A percentile compares a stretch with the other conserved stretches of the same genome.
These are phyloP conservation scores for Idaea dimidiata DNA, from an alignment of 2,888 invertebrate species.

Conservation along the genomic window DNA sequence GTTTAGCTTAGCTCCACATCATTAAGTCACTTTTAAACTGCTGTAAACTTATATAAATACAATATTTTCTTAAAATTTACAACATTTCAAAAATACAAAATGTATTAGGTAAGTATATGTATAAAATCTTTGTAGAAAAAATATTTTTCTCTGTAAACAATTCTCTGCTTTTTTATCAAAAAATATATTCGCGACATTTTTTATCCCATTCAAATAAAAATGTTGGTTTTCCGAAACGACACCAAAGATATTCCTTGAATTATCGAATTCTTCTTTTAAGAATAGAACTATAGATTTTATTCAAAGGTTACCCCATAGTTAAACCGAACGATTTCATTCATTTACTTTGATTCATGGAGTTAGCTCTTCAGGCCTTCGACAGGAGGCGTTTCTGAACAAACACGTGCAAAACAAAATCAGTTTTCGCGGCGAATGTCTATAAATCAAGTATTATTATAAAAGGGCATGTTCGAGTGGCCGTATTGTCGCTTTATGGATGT, in stretches of 20 bases:
- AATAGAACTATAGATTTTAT: constrained; percentile 14
- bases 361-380: constrained; percentile 32
- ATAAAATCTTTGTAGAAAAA: no score
- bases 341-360: constrained; percentile 42
- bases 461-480: constrained; percentile 74
- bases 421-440: constrained; percentile 64
- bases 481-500: constrained; percentile 80
- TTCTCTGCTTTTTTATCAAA: not conserved
- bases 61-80: no score
- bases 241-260: not conserved
- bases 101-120: no score
- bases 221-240: not conserved
- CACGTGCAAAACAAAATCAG: constrained; percentile 74
- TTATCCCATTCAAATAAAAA: not conserved
- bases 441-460: constrained; percentile 77
- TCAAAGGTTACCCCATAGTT: constrained; percentile 18
- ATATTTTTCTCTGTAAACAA: not conserved
- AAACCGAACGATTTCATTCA: constrained; percentile 29
- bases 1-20: no score
- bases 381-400: constrained; percentile 53
- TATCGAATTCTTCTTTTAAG: not conserved
- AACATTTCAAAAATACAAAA: no score
- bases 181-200: not conserved
- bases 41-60: no score
- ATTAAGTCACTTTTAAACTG: no score